Evolutionary conservation across 2,797 vertebrate species (phyloP).

Genomic region (Notoglanidium macrostoma): DNA sequence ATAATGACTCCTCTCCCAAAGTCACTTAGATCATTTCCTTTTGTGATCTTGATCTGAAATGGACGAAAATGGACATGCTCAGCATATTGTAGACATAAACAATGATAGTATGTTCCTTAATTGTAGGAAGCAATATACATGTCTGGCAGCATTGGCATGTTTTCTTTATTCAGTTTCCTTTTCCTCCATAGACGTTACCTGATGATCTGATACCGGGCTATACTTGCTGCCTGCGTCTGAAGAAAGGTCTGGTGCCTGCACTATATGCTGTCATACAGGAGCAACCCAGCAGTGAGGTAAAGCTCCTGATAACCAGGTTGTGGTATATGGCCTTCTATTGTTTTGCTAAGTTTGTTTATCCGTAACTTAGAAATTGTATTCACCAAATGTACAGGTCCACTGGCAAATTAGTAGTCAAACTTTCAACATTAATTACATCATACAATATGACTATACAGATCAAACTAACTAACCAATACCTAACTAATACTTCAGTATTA

Average conservation of each 20-base stretch:
- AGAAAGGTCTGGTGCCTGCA: slow-evolving; percentile 90
- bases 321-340: neutral
- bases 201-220: slow-evolving; percentile 91
- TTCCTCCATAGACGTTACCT: slow-evolving; percentile 84
- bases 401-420: neutral
- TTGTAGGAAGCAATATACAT: neutral
- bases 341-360: neutral
- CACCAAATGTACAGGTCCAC: neutral
- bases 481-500: neutral
- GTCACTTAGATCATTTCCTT: neutral
- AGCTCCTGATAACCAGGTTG: neutral
- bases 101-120: neutral
- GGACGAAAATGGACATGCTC: neutral
- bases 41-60: neutral
- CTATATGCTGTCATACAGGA: slow-evolving; percentile 95
- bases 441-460: neutral
- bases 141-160: neutral
- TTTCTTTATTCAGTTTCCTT: slow-evolving; percentile 20
- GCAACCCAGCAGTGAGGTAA: slow-evolving; percentile 90
- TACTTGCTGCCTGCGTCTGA: slow-evolving; percentile 90
- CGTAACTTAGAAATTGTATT: neutral
- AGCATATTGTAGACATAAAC: neutral
- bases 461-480: neutral
- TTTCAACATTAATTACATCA: neutral
- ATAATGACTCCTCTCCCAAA: neutral